Conservation (phyloP, 1,140 invertebrate genomes). For the Bombus waltoni region DNA sequence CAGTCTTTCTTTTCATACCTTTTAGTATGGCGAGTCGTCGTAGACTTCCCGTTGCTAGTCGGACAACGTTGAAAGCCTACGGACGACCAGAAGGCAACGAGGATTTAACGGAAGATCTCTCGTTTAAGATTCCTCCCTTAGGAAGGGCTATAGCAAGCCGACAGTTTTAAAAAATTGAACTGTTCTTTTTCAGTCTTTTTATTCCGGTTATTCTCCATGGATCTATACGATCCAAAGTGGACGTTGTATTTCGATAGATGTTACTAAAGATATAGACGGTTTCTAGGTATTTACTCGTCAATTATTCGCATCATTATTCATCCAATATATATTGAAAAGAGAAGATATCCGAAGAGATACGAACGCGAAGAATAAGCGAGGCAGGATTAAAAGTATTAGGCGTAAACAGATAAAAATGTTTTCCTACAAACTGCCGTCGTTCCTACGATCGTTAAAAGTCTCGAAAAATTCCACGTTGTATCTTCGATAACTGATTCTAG, state of each 20-base stretch:
- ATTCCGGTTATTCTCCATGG: rapidly evolving
- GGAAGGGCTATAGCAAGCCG: too few relatives aligned
- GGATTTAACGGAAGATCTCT: background rate
- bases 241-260: background rate
- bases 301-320: too few relatives aligned
- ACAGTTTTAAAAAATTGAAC: too few relatives aligned
- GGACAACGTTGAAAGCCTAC: background rate
- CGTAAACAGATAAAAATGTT: too few relatives aligned
- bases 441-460: background rate
- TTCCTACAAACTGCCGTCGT: too few relatives aligned
- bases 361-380: background rate
- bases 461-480: background rate
- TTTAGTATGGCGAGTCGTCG: background rate
- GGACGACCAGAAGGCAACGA: background rate
- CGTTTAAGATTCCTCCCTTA: too few relatives aligned
- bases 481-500: background rate
- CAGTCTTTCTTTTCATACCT: background rate
- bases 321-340: too few relatives aligned
- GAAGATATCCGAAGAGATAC: background rate
- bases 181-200: background rate
- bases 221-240: background rate
- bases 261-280: too few relatives aligned
- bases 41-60: background rate
- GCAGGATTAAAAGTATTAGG: too few relatives aligned
- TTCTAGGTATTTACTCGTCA: too few relatives aligned